Evolutionary conservation across 1,140 invertebrate genomes (phyloP).

Genomic region (Ericerus pela): DNA sequence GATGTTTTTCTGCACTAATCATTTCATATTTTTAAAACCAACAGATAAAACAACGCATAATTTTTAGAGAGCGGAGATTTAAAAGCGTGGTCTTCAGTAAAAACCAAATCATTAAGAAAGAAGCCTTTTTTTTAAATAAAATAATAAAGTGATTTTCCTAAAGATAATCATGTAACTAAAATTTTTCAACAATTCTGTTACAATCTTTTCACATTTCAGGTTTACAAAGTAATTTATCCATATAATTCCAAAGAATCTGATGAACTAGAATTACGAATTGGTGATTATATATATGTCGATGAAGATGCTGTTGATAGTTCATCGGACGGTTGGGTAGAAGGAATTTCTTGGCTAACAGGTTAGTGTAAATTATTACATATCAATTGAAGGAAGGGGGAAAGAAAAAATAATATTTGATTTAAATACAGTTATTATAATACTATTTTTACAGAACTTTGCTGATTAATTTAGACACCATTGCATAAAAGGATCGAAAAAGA

Average conservation of each 20-base stretch:
- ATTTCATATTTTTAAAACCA: not conserved
- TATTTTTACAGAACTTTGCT: too few species aligned
- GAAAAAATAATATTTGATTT: too few species aligned
- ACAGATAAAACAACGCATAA: not conserved
- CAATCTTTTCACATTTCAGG: slow-evolving; percentile 35
- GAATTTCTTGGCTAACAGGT: slow-evolving; percentile 74
- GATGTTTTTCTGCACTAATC: not conserved
- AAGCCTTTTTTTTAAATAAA: too few species aligned
- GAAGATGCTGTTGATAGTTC: slow-evolving; percentile 52
- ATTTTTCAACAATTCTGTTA: not conserved
- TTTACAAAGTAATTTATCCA: slow-evolving; percentile 63
- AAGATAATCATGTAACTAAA: slow-evolving; percentile 16
- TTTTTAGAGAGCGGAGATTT: too few species aligned
- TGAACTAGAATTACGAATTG: slow-evolving; percentile 67
- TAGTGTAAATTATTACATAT: slow-evolving; percentile 29
- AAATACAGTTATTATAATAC: too few species aligned
- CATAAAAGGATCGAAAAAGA: too few species aligned
- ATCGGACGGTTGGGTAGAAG: slow-evolving; percentile 72
- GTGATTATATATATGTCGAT: slow-evolving; percentile 71
- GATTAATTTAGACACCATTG: too few species aligned
- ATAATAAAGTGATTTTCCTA: slow-evolving; percentile 25
- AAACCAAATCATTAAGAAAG: too few species aligned
- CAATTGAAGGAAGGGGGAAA: too few species aligned
- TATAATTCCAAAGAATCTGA: slow-evolving; percentile 61
- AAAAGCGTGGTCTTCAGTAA: too few species aligned